Evolutionary conservation across 2,797 vertebrate genomes (phyloP).

Genomic region (Pogonophryne albipinna): DNA sequence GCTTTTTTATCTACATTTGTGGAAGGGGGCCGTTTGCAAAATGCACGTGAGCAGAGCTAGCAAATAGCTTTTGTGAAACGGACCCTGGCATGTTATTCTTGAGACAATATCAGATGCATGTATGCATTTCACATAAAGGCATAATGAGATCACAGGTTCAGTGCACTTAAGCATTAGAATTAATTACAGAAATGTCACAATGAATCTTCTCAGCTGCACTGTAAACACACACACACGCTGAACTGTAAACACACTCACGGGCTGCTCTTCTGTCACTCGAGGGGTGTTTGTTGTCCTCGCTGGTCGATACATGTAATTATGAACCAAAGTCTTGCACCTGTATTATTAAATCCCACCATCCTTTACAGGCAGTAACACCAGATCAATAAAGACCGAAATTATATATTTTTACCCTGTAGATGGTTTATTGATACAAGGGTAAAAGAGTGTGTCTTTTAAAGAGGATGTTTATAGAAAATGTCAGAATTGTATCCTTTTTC

Average conservation of each 20-base stretch:
- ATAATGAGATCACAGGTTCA: not conserved
- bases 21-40: conserved; percentile 10
- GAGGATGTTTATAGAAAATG: not conserved
- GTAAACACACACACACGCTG: not conserved
- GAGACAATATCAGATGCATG: conserved; percentile 8
- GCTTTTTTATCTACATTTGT: conserved; percentile 22
- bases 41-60: not conserved
- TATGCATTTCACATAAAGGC: conserved; percentile 14
- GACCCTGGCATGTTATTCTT: not conserved
- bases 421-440: not conserved
- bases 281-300: conserved; percentile 10
- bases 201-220: not conserved
- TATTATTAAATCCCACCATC: conserved; percentile 21
- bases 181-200: conserved; percentile 8
- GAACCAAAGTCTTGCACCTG: conserved; percentile 19
- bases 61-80: conserved; percentile 24
- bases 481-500: not conserved
- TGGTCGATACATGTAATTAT: conserved; percentile 13
- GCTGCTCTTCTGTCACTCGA: conserved; percentile 4
- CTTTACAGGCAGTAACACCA: not conserved
- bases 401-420: conserved; percentile 1
- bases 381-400: conserved; percentile 12
- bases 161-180: conserved; percentile 4
- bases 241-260: not conserved
- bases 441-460: not conserved